A percentile compares a stretch with the other conserved stretches of the same genome.
phyloP scores from a whole-genome alignment of 2,888 invertebrate genomes.

The Lasioglossum vierecki region DNA sequence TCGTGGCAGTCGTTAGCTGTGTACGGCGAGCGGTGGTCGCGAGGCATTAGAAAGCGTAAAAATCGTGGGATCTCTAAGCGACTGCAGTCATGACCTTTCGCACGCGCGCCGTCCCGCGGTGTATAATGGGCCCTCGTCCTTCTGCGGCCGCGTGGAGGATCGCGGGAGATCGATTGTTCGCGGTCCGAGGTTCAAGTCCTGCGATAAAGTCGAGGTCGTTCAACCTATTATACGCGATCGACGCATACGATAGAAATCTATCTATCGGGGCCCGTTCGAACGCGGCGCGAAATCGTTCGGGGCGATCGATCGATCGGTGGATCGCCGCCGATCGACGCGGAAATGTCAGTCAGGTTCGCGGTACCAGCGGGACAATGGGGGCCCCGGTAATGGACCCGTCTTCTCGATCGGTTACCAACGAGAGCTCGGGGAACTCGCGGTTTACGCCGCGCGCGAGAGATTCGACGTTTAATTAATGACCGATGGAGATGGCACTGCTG shows the following conservation, averaged over 20 bases:
- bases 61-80: slow-evolving; percentile 57
- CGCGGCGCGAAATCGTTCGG: slow-evolving; percentile 48
- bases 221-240: slow-evolving; percentile 72
- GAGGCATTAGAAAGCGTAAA: slow-evolving; percentile 72
- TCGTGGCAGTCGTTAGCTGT: slow-evolving; percentile 69
- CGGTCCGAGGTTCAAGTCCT: slow-evolving; percentile 67
- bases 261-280: slow-evolving; percentile 19
- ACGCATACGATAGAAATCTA: slow-evolving; percentile 71
- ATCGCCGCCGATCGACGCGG: slow-evolving; percentile 58
- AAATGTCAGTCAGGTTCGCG: slow-evolving; percentile 60
- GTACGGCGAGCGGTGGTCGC: slow-evolving; percentile 53
- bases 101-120: slow-evolving; percentile 67
- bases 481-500: slow-evolving; percentile 20
- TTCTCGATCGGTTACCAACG: slow-evolving; percentile 7
- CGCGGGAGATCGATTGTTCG: slow-evolving; percentile 72
- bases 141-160: slow-evolving; percentile 60
- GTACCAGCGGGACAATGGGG: slow-evolving; percentile 60
- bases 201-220: slow-evolving; percentile 73
- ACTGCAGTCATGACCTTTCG: slow-evolving; percentile 72
- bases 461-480: slow-evolving; percentile 75
- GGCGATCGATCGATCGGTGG: slow-evolving; percentile 46
- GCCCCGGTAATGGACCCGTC: slow-evolving; percentile 60
- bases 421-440: background rate
- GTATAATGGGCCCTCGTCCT: slow-evolving; percentile 66
- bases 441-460: slow-evolving; percentile 50